phyloP scores from a whole-genome alignment of 2,113 vertebrate genomes.

The Benitochromis conjunctus region DNA sequence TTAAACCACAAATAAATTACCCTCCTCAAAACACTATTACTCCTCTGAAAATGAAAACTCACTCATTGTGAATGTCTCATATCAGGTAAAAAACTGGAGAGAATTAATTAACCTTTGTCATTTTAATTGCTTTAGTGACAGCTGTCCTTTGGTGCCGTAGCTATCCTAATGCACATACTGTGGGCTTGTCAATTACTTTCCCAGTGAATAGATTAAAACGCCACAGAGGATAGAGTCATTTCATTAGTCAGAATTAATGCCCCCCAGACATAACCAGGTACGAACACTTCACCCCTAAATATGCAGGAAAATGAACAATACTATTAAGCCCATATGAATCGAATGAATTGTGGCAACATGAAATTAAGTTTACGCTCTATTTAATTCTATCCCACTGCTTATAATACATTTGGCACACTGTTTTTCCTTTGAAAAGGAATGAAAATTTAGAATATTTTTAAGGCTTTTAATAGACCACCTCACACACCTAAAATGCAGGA shows the following conservation, averaged over 20 bases:
- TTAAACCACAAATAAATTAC: constrained; percentile 62
- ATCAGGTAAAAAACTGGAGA: constrained; percentile 66
- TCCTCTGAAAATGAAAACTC: constrained; percentile 65
- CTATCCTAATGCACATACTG: constrained; percentile 63
- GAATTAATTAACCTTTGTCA: constrained; percentile 78
- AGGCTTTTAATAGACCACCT: constrained; percentile 37
- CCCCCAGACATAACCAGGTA: constrained; percentile 68
- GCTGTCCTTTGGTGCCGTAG: constrained; percentile 66
- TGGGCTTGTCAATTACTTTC: constrained; percentile 71
- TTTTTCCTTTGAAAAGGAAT: background rate
- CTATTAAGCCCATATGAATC: constrained; percentile 58
- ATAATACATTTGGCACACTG: constrained; percentile 2
- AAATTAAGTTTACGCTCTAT: constrained; percentile 69
- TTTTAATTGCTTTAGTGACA: constrained; percentile 76
- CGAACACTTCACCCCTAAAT: constrained; percentile 59
- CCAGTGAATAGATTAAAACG: constrained; percentile 72
- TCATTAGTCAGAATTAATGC: constrained; percentile 70
- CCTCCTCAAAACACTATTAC: constrained; percentile 65
- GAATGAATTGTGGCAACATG: constrained; percentile 63
- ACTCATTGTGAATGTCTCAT: constrained; percentile 63
- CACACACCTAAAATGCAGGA: background rate
- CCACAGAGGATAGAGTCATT: constrained; percentile 70
- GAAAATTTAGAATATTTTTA: constrained; percentile 21
- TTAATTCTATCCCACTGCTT: constrained; percentile 52
- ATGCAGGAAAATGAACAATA: constrained; percentile 64